Conservation (phyloP, 2,113 vertebrate species). For the Trichomycterus rosablanca region DNA sequence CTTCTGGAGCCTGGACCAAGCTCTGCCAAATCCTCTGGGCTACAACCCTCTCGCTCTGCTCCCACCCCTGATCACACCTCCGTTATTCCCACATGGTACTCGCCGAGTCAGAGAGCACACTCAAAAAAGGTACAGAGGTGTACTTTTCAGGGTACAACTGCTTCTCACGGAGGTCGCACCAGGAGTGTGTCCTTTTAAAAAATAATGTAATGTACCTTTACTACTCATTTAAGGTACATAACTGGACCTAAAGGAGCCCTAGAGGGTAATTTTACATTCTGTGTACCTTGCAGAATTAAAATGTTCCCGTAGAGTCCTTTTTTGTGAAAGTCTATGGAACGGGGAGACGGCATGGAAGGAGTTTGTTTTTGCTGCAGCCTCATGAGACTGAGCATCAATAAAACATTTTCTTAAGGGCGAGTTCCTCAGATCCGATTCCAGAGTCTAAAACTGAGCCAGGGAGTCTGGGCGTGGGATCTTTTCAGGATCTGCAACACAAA, state of each 20-base stretch:
- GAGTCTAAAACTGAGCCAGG: slow-evolving; percentile 1
- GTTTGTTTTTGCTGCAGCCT: no score
- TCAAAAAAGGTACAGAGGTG: no score
- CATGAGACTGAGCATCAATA: no score
- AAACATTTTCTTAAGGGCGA: no score
- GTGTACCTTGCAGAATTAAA: neutral
- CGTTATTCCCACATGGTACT: slow-evolving; percentile 36
- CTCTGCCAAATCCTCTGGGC: neutral
- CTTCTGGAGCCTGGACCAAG: neutral
- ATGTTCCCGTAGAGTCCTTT: neutral
- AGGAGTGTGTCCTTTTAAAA: no score
- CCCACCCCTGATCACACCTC: slow-evolving; percentile 21
- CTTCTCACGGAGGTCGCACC: no score
- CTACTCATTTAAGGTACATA: no score
- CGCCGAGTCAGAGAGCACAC: neutral
- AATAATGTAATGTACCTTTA: no score
- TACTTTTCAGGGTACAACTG: no score
- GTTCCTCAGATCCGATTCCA: slow-evolving; percentile 10
- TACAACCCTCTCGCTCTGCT: slow-evolving; percentile 3
- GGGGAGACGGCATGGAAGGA: neutral
- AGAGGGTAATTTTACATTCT: neutral
- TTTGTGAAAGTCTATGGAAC: no score
- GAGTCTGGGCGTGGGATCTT: neutral
- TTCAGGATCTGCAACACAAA: slow-evolving; percentile 27
- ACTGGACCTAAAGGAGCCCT: neutral